Conservation (phyloP, 2,797 vertebrate species). For the Bovichtus variegatus region DNA sequence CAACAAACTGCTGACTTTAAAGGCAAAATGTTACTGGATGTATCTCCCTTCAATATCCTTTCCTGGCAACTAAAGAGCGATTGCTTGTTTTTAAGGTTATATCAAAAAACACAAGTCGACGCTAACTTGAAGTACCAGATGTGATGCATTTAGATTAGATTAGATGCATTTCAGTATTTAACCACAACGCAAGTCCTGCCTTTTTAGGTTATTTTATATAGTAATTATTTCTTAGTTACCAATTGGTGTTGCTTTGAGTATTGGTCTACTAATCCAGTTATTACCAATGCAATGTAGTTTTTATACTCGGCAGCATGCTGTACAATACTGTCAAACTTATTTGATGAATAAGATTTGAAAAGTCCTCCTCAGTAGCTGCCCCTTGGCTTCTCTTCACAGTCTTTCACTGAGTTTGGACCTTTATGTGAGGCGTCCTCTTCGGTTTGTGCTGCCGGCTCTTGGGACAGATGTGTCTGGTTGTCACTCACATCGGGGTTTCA, state of each 20-base stretch:
- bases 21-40: no score
- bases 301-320: neutral
- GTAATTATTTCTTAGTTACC: neutral
- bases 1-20: neutral
- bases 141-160: neutral
- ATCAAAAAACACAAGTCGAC: neutral
- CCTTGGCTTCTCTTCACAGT: conserved; percentile 21
- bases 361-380: conserved; percentile 17
- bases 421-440: conserved; percentile 19
- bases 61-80: neutral
- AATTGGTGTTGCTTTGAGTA: neutral
- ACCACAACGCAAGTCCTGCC: no score
- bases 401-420: conserved; percentile 11
- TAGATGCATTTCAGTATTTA: no score
- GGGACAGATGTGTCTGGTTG: conserved; percentile 70
- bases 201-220: no score
- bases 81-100: neutral
- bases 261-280: neutral
- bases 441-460: conserved; percentile 46
- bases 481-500: conserved; percentile 34
- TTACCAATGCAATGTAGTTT: neutral
- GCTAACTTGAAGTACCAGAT: neutral
- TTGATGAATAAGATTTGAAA: conserved; percentile 31
- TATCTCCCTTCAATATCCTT: neutral
- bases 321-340: conserved; percentile 22